Conservation (phyloP, 2,113 vertebrate genomes). For the Syngnathoides biaculeatus region DNA sequence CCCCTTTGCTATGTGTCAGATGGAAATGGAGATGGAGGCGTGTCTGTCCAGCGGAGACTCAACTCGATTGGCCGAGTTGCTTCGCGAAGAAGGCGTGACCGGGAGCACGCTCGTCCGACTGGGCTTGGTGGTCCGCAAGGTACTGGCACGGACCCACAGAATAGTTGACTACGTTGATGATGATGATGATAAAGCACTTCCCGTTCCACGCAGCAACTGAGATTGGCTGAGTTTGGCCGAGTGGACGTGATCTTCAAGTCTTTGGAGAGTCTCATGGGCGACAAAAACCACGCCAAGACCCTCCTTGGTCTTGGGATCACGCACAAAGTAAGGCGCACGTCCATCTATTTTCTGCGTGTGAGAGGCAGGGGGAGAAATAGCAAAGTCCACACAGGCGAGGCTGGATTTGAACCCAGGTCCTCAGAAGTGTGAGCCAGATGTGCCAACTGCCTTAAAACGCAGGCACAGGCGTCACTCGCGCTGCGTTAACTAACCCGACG, state of each 20-base stretch:
- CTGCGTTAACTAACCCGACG: too few relatives aligned
- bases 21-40: conserved; percentile 33
- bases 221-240: neutral
- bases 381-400: too few relatives aligned
- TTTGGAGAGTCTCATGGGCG: conserved; percentile 28
- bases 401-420: too few relatives aligned
- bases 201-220: conserved; percentile 26
- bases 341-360: too few relatives aligned
- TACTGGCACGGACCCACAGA: neutral
- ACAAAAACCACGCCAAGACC: conserved; percentile 10
- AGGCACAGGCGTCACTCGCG: too few relatives aligned
- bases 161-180: too few relatives aligned
- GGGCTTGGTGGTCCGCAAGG: conserved; percentile 37
- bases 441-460: too few relatives aligned
- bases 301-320: conserved; percentile 24
- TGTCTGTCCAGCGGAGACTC: conserved; percentile 13
- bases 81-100: conserved; percentile 22
- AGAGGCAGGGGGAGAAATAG: too few relatives aligned
- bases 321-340: conserved; percentile 16
- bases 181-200: neutral
- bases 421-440: too few relatives aligned
- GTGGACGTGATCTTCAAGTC: conserved; percentile 40
- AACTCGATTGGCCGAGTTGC: conserved; percentile 1
- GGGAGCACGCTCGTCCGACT: conserved; percentile 10
- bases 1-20: conserved; percentile 9